These are phyloP conservation scores for Myotis planiceps DNA, from an alignment of 2,797 vertebrate species.

Conservation along the genomic window DNA sequence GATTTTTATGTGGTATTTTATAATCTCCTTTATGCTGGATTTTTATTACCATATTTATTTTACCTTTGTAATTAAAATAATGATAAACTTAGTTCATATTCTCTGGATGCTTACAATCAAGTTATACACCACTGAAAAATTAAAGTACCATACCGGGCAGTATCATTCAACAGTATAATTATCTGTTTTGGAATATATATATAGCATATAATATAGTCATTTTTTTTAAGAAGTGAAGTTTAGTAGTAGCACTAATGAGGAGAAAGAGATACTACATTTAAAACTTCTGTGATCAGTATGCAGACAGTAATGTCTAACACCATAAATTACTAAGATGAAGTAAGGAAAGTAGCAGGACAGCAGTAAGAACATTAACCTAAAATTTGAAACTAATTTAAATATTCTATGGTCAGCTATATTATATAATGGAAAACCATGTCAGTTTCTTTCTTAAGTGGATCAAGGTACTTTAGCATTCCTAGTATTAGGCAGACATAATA, in stretches of 20 bases:
- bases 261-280: conserved; percentile 41
- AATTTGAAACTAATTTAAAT: conserved; percentile 74
- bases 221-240: conserved; percentile 60
- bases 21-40: conserved; percentile 40
- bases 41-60: conserved; percentile 57
- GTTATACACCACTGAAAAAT: conserved; percentile 12
- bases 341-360: conserved; percentile 63
- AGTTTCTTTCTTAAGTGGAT: conserved; percentile 43
- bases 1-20: conserved; percentile 48
- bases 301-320: conserved; percentile 58
- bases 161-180: conserved; percentile 42
- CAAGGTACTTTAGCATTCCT: conserved; percentile 2
- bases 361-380: conserved; percentile 67
- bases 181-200: conserved; percentile 44
- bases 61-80: conserved; percentile 58
- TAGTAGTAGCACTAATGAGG: conserved; percentile 55
- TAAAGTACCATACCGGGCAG: not conserved
- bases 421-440: conserved; percentile 60
- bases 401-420: conserved; percentile 61
- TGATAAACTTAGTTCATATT: conserved; percentile 19
- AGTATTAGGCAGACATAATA: conserved; percentile 50
- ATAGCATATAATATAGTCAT: conserved; percentile 18
- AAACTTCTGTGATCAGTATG: conserved; percentile 65
- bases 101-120: conserved; percentile 28
- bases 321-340: conserved; percentile 71